Base-by-base conservation (phyloP, 1,140 invertebrate species). In the Chlorops oryzae region DNA sequence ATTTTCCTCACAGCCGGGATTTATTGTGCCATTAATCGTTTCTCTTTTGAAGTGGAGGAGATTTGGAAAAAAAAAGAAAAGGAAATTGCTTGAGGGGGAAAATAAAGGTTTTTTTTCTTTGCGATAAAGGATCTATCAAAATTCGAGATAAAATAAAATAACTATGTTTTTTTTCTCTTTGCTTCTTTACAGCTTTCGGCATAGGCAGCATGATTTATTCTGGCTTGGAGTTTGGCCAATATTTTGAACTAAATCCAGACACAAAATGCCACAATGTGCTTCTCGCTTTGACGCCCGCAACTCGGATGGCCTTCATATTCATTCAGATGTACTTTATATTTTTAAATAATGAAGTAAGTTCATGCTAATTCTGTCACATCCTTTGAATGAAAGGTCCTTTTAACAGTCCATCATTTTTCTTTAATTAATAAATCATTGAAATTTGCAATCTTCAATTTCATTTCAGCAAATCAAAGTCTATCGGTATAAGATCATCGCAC, bases 311-410 rank as follows among this genome's bases (percentile, higher is more conserved):
- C 42, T 93, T 96, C 75, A 94, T 92, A 57, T 92, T 96, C 66
- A 88, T 93, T 58, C 92, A 96, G 73, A 92, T 95, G 82, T 95
- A 94, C 73, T 96, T 95, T 75, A 93, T 96, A 70, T 96, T 96
- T 75, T 79, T 95, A 15, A 94, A 94, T 72, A 90, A 92, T 63
- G 88, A 91, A 80, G 86, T 87, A 61, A 72, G 72, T 63, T 10
- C 23, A 13, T 15, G 22, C n/a, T n/a, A n/a, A n/a, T n/a, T n/a
- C n/a, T n/a, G n/a, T n/a, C n/a, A n/a, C n/a, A n/a, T n/a, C n/a
- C n/a, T n/a, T n/a, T n/a, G n/a, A n/a, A n/a, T n/a, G n/a, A n/a
- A n/a, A n/a, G n/a, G n/a, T n/a, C n/a, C n/a, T n/a, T n/a, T n/a
- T n/a, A n/a, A n/a, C n/a, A n/a, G n/a, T n/a, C n/a, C n/a, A n/a